Evolutionary conservation across 2,797 vertebrate species (phyloP).

Genomic region (Syngnathus acus): DNA sequence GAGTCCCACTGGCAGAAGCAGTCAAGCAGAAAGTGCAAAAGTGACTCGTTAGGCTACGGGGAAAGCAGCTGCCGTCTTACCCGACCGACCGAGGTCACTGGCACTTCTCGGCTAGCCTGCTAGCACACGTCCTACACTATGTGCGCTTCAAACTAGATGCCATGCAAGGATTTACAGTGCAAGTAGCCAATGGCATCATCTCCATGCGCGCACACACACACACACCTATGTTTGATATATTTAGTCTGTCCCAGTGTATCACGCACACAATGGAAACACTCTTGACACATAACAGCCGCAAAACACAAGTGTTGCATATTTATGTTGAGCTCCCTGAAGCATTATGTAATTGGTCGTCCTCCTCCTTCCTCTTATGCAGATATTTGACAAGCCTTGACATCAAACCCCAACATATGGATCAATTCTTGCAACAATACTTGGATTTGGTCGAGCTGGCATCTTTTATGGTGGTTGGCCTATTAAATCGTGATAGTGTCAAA

Average conservation of each 20-base stretch:
- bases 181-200: background rate
- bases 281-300: background rate
- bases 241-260: background rate
- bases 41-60: constrained; percentile 19
- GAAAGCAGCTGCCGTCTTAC: constrained; percentile 33
- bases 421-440: background rate
- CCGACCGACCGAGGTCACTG: constrained; percentile 13
- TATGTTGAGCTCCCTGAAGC: constrained; percentile 20
- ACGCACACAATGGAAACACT: background rate
- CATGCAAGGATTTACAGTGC: background rate
- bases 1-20: constrained; percentile 12
- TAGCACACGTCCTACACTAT: background rate
- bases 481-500: constrained; percentile 27
- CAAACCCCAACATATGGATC: constrained; percentile 16
- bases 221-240: background rate
- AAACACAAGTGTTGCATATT: constrained; percentile 42
- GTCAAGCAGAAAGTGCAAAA: constrained; percentile 30
- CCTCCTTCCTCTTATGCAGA: constrained; percentile 62
- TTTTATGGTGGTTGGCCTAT: constrained; percentile 15
- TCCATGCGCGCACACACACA: too few relatives aligned
- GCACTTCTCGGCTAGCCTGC: constrained; percentile 23
- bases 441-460: background rate
- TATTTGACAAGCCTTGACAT: constrained; percentile 46
- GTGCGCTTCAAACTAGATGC: background rate
- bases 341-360: constrained; percentile 67